phyloP scores from a whole-genome alignment of 2,113 vertebrate genomes.

The Spea multiplicata region DNA sequence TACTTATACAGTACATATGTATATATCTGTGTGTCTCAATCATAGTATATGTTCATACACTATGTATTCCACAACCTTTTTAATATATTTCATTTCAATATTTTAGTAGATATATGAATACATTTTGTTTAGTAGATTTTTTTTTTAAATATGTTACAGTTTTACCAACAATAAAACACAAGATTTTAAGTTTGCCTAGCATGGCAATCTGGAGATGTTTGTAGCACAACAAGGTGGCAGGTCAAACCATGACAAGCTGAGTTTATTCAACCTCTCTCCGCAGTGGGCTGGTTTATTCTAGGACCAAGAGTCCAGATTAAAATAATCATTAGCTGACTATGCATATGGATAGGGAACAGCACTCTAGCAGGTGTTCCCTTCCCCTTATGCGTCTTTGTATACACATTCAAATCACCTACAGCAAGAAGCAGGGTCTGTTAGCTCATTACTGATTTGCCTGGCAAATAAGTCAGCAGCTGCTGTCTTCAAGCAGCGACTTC shows the following conservation, averaged over 20 bases:
- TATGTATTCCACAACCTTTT: no score
- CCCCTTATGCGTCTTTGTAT: slow-evolving; percentile 70
- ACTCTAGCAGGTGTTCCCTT: slow-evolving; percentile 70
- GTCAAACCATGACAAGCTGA: not conserved
- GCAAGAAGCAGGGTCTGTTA: slow-evolving; percentile 68
- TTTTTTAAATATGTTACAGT: no score
- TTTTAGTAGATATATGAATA: no score
- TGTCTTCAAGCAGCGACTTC: slow-evolving; percentile 52
- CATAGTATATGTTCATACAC: no score
- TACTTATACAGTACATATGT: no score
- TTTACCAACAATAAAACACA: no score
- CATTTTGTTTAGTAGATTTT: no score
- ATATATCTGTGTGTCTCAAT: no score
- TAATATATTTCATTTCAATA: no score
- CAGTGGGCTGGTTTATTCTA: slow-evolving; percentile 34
- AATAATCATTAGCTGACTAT: slow-evolving; percentile 11
- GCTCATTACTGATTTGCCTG: slow-evolving; percentile 73
- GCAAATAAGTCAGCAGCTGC: slow-evolving; percentile 75
- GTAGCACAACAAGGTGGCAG: not conserved
- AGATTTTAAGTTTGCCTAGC: no score
- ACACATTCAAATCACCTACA: slow-evolving; percentile 75
- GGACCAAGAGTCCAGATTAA: slow-evolving; percentile 14
- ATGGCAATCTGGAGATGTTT: not conserved
- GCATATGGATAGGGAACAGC: slow-evolving; percentile 58
- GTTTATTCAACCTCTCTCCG: slow-evolving; percentile 1